Base-by-base conservation (phyloP, 2,888 invertebrate genomes). In the Leptopilina drosophilae region DNA sequence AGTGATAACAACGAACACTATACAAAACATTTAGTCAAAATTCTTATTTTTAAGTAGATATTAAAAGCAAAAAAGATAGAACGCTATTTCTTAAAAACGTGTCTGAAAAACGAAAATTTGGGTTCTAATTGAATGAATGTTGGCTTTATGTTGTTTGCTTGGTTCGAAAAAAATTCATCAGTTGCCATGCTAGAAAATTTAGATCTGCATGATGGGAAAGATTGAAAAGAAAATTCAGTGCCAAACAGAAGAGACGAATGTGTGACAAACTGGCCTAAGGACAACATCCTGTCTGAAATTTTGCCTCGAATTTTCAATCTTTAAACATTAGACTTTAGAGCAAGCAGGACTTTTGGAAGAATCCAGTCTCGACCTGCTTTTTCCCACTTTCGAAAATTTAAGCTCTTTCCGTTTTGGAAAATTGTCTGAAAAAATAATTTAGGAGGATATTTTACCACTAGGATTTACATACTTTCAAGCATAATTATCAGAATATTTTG, bases 271-370 rank as follows among this genome's bases (percentile, higher is more conserved):
- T 78, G 82, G 67, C 20, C 62, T 53, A 46, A 80, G 84, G 80
- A 85, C 84, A 84, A 85, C 87, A 87, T 87, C 87, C 87, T 87
- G 87, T 83, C 85, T 80, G 84, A 83, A 85, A 87, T 84, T 86
- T 86, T 86, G 86, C 85, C 85, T 86, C 85, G 86, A 88, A 87
- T 88, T 87, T 87, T 86, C 86, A 83, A 84, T 84, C 82, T 56
- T 26, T 33, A 56, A 49, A 33, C 56, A 33, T 53, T 56, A 26
- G 5, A 85, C n/a, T n/a, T n/a, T n/a, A n/a, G n/a, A n/a, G n/a
- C n/a, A n/a, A n/a, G n/a, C n/a, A n/a, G n/a, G 83, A 86, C 85
- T 84, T 86, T 82, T 82, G 84, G 85, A 84, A 84, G 81, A 85
- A 20, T 20, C 85, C 86, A 85, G 86, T 86, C 84, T 26, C 82